Base-by-base conservation (phyloP, 2,113 vertebrate species). In the Strix aluco region DNA sequence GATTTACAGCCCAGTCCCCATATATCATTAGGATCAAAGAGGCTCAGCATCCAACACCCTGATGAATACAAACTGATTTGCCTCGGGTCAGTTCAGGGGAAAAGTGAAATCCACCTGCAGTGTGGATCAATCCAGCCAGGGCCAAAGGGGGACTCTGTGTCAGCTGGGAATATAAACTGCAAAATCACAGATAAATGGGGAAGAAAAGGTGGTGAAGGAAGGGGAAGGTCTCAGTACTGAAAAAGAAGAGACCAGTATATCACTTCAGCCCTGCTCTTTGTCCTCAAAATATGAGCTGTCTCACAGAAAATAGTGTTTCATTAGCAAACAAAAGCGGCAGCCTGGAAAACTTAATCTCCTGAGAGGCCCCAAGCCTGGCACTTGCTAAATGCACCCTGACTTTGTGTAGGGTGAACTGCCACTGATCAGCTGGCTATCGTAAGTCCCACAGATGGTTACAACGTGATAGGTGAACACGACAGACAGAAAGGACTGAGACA, bases 381-480 rank as follows among this genome's bases (percentile, higher is more conserved):
- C 52, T 72, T 62, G 22, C 7, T 72, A 73, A 86, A 78, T 11
- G 26, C 47, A 42, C 5, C 10, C 29, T 12, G 79, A 49, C 30
- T 69, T 91, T 52, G 36, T 77, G 42, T 47, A 52, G 40, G 25
- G 25, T 52, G 17, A 47, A n/a, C 21, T 81, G 54, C 14, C 14
- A 38, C 26, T 57, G 62, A 29, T 2, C 2, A 3, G 29, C 15
- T 78, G 72, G 17, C n/a, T 73, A 14, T 44, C 30, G 14, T 13
- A 81, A 62, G 19, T 42, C n/a, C 47, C 49, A 26, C 20, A n/a
- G 61, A 13, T 34, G 55, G 15, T 52, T 47, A 52, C 36, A 47
- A 14, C 0, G 0, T 57, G n/a, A 25, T 11, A 62, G 26, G 30
- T 15, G 34, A 52, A n/a, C 17, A 17, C 13, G 47, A 6, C 5